Conservation (phyloP, 2,113 vertebrate species). For the Notiomystis cincta region DNA sequence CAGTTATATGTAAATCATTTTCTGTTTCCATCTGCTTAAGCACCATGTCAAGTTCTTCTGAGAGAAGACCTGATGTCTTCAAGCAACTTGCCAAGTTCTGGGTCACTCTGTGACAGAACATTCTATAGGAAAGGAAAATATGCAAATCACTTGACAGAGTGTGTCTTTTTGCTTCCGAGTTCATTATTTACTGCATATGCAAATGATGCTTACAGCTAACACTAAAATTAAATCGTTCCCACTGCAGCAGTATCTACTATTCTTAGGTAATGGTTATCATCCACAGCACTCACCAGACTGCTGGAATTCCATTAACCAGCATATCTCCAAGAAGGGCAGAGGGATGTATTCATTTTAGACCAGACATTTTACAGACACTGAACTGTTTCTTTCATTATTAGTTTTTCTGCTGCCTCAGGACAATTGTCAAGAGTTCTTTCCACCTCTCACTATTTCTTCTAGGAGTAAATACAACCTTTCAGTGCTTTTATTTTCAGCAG, state of each 20-base stretch:
- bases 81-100: neutral
- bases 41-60: neutral
- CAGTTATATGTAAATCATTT: neutral
- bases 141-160: neutral
- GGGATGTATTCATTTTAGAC: slow-evolving; percentile 39
- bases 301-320: neutral
- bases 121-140: neutral
- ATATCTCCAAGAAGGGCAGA: neutral
- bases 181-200: neutral
- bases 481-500: slow-evolving; percentile 24
- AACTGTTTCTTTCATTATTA: slow-evolving; percentile 61
- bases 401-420: slow-evolving; percentile 58
- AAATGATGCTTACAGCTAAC: neutral
- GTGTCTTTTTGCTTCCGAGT: neutral
- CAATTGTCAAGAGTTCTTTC: slow-evolving; percentile 23
- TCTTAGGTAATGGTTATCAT: neutral
- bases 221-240: neutral
- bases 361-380: slow-evolving; percentile 43
- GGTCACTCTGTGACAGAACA: neutral
- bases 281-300: slow-evolving; percentile 4
- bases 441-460: slow-evolving; percentile 17
- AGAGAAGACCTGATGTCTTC: neutral
- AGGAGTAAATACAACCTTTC: slow-evolving; percentile 8
- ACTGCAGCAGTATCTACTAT: neutral
- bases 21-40: neutral